These are phyloP conservation scores for Tetramorium parvispinum DNA, from an alignment of 1,140 invertebrate species.

Conservation along the genomic window DNA sequence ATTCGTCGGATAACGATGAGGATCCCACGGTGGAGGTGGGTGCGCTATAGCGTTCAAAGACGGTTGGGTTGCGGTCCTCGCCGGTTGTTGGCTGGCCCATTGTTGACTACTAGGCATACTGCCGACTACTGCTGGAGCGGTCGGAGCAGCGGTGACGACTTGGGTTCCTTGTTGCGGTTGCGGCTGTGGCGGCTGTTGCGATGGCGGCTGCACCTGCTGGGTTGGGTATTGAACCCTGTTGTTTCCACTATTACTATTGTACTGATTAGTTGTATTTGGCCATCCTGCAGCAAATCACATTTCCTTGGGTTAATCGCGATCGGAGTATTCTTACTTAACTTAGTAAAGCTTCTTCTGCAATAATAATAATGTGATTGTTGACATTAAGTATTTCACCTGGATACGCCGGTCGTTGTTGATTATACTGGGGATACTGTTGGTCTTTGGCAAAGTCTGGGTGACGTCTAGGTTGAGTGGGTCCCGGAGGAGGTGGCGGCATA, in stretches of 20 bases:
- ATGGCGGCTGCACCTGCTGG: conserved; percentile 81
- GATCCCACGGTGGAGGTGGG: conserved; percentile 84
- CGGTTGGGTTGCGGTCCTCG: conserved; percentile 81
- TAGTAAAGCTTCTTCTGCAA: neutral
- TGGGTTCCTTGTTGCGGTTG: conserved; percentile 77
- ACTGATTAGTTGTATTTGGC: conserved; percentile 86
- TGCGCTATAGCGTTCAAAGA: conserved; percentile 82
- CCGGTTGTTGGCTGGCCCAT: conserved; percentile 86
- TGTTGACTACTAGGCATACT: conserved; percentile 80
- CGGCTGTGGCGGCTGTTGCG: conserved; percentile 82
- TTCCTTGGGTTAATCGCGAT: neutral
- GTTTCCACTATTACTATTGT: conserved; percentile 83
- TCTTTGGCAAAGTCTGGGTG: conserved; percentile 95
- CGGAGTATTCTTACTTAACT: neutral
- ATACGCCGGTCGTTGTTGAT: conserved; percentile 87
- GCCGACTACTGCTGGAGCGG: conserved; percentile 63
- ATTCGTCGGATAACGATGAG: conserved; percentile 85
- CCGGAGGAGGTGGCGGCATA: conserved; percentile 89
- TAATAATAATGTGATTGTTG: neutral
- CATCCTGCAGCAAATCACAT: conserved; percentile 84
- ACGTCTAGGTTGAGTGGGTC: conserved; percentile 89
- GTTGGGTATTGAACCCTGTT: conserved; percentile 86
- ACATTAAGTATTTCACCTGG: conserved; percentile 75
- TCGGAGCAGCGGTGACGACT: conserved; percentile 66
- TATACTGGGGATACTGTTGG: conserved; percentile 88